A percentile compares a stretch with the other conserved stretches of the same genome.
phyloP scores from a whole-genome alignment of 1,140 invertebrate species.

The Belonocnema kinseyi region DNA sequence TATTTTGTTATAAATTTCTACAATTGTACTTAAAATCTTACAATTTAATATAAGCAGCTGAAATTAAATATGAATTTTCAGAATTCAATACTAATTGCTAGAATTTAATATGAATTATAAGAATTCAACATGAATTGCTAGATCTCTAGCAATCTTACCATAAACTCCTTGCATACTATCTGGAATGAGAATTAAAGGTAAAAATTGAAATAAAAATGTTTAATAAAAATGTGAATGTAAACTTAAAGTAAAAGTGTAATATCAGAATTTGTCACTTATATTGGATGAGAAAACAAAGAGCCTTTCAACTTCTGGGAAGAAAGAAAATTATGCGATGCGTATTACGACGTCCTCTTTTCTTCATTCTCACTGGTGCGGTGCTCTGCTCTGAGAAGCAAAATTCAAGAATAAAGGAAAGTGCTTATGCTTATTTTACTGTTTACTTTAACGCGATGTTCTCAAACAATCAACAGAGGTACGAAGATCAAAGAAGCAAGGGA shows the following conservation, averaged over 20 bases:
- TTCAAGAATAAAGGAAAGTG: background rate
- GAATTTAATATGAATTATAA: too few relatives aligned
- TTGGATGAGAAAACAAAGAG: slow-evolving; percentile 33
- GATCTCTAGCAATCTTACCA: too few relatives aligned
- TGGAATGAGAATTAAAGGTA: too few relatives aligned
- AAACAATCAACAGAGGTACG: background rate
- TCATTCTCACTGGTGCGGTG: background rate
- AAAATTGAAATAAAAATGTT: slow-evolving; percentile 17
- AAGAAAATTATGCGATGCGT: slow-evolving; percentile 36
- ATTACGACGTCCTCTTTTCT: background rate
- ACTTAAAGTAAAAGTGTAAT: too few relatives aligned
- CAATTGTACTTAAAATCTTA: too few relatives aligned
- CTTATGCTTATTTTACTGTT: background rate
- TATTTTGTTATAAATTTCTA: too few relatives aligned
- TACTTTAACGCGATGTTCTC: background rate
- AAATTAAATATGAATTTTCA: too few relatives aligned
- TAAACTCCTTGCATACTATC: too few relatives aligned
- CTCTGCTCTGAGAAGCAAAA: background rate
- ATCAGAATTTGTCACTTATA: too few relatives aligned
- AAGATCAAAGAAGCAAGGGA: background rate
- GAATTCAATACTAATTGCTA: too few relatives aligned
- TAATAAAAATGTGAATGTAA: slow-evolving; percentile 22
- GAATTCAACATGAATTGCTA: too few relatives aligned
- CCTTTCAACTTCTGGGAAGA: slow-evolving; percentile 34
- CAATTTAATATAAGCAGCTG: too few relatives aligned